phyloP scores from a whole-genome alignment of 2,113 vertebrate genomes.

The Paralichthys olivaceus region DNA sequence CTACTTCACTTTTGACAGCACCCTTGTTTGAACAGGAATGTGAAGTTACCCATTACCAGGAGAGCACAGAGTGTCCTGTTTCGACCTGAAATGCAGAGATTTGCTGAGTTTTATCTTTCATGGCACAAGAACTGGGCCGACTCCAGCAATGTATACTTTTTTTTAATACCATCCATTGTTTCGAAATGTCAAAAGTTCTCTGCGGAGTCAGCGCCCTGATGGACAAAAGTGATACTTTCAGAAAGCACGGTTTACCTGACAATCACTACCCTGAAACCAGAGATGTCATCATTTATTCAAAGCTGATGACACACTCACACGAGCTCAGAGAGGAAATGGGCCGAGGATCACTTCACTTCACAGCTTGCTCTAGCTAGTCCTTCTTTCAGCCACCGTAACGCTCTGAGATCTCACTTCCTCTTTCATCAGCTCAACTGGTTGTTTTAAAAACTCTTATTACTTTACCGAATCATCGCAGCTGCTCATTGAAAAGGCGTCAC shows the following conservation, averaged over 20 bases:
- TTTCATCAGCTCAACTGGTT: constrained; percentile 22
- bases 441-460: neutral
- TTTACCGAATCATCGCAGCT: neutral
- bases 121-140: neutral
- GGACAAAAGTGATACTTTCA: constrained; percentile 26
- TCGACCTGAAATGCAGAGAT: neutral
- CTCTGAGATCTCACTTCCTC: constrained; percentile 68
- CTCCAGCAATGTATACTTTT: neutral
- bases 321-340: constrained; percentile 54
- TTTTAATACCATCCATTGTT: neutral
- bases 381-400: constrained; percentile 29
- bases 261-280: constrained; percentile 71
- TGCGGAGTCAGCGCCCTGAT: neutral
- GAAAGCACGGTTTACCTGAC: constrained; percentile 50
- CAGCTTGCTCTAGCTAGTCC: neutral
- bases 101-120: neutral
- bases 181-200: constrained; percentile 1
- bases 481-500: constrained; percentile 68
- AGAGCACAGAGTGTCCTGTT: neutral
- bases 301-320: constrained; percentile 58
- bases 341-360: constrained; percentile 38
- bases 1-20: neutral
- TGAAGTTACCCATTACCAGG: neutral
- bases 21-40: neutral
- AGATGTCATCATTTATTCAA: constrained; percentile 79